These are phyloP conservation scores for Notechis scutatus DNA, from an alignment of 2,113 vertebrate genomes.

Conservation along the genomic window DNA sequence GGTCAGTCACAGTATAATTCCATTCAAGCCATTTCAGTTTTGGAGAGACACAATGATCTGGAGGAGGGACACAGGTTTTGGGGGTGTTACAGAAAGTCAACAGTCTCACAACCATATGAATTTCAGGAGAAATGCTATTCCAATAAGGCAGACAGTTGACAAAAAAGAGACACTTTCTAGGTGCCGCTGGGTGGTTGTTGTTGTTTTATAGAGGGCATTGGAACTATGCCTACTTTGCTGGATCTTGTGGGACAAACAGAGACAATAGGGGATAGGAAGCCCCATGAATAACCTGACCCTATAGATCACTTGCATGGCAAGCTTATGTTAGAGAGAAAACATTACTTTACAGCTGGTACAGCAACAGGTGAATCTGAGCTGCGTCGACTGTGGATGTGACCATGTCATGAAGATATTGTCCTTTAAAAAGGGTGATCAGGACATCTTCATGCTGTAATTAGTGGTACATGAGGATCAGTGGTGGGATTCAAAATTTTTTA, in stretches of 20 bases:
- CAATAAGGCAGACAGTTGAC: background rate
- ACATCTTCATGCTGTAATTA: background rate
- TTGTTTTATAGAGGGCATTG: background rate
- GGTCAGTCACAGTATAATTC: background rate
- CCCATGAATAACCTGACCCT: background rate
- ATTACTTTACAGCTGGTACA: background rate
- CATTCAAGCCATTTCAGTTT: background rate
- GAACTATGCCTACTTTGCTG: background rate
- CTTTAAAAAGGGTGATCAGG: background rate
- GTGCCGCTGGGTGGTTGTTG: background rate
- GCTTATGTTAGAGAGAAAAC: background rate
- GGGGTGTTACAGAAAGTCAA: background rate
- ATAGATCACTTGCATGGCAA: background rate
- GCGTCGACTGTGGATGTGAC: background rate
- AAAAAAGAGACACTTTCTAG: background rate
- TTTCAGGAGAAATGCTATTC: background rate
- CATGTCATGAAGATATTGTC: background rate
- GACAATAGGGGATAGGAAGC: background rate
- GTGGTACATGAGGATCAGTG: background rate
- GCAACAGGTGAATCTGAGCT: background rate
- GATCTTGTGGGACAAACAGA: background rate
- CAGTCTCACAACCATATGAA: background rate
- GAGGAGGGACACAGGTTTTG: background rate
- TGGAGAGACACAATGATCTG: background rate
- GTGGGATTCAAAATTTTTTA: no score